Evolutionary conservation across 2,888 invertebrate species (phyloP), one percentile per base, ranked within the genome.

Genomic region (Diaperis boleti): DNA sequence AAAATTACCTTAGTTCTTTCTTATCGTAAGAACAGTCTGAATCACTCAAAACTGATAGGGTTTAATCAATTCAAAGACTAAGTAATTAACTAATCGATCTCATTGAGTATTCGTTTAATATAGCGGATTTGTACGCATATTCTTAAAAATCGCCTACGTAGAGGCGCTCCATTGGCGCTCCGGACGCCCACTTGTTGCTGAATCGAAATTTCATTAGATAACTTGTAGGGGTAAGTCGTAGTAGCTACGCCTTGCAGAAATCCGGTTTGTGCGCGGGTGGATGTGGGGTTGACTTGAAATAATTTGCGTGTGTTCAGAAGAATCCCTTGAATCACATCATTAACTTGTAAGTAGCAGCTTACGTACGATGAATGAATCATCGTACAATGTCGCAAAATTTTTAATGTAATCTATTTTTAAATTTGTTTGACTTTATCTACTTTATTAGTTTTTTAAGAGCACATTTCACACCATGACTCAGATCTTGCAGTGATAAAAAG

Each of bases 131-230:
- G 65, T 66, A 66, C 68, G 66, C 64, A 64, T 57, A 67, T 65
- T 44, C 61, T 47, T 45, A 45, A 60, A 39, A 39, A 57, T 63
- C 70, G 65, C 70, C 72, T 64, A 72, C 72, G 63, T 47, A 47
- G 56, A 54, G 65, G 59, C 66, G 65, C 64, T 61, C 56, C 54
- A 75, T 75, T 75, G 75, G 75, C 56, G 52, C 55, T 47, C 39
- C 11, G 15, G 64, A 60, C 72, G 72, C 72, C 73, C 73, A 71
- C 71, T 69, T 71, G 72, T 69, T 69, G 69, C 69, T 56, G n/a
- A 35, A 15, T 56, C 54, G 42, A 54, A 52, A 33, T 65, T 65
- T 61, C 62, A 66, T 64, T 69, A 55, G 69, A 35, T 31, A 41
- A 57, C 39, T 41, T 44, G 42, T 52, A n/a, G 50, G 57, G 64